Conservation (phyloP, 2,888 invertebrate species). For the Rhabditoides inermis region DNA sequence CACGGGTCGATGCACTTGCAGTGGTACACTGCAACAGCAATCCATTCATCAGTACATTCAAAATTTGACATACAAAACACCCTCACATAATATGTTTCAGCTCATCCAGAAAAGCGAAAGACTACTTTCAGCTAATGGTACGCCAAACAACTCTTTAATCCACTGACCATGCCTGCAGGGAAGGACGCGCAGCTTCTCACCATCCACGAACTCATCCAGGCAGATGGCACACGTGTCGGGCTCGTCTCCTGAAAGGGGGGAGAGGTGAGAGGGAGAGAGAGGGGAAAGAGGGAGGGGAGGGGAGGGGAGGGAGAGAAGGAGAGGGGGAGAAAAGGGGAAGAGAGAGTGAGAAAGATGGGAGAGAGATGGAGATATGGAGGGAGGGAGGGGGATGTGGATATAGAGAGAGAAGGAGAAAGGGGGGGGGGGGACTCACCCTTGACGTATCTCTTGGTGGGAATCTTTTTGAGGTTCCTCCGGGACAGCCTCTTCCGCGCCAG, state of each 20-base stretch:
- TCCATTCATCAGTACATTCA: too few relatives aligned
- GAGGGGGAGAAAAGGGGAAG: background rate
- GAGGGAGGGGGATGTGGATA: too few relatives aligned
- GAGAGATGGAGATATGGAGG: too few relatives aligned
- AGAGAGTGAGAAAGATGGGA: background rate
- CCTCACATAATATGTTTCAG: too few relatives aligned
- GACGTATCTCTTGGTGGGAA: conserved; percentile 87
- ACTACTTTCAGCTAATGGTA: too few relatives aligned
- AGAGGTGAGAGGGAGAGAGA: background rate
- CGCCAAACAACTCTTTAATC: too few relatives aligned
- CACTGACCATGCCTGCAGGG: conserved; percentile 83
- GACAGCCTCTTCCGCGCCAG: conserved; percentile 77
- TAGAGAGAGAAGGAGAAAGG: too few relatives aligned
- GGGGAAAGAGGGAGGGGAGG: background rate
- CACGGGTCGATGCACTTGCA: conserved; percentile 86
- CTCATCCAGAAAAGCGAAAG: too few relatives aligned
- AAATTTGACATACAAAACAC: too few relatives aligned
- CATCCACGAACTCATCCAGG: conserved; percentile 89
- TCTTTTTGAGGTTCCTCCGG: conserved; percentile 75
- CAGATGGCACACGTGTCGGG: conserved; percentile 98
- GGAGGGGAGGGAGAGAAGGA: background rate
- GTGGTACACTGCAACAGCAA: conserved; percentile 79
- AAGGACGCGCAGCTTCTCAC: conserved; percentile 82
- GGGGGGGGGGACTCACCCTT: too few relatives aligned
- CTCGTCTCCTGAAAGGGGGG: conserved; percentile 63